Conservation (phyloP, 1,140 invertebrate species). For the Colletes latitarsis region DNA sequence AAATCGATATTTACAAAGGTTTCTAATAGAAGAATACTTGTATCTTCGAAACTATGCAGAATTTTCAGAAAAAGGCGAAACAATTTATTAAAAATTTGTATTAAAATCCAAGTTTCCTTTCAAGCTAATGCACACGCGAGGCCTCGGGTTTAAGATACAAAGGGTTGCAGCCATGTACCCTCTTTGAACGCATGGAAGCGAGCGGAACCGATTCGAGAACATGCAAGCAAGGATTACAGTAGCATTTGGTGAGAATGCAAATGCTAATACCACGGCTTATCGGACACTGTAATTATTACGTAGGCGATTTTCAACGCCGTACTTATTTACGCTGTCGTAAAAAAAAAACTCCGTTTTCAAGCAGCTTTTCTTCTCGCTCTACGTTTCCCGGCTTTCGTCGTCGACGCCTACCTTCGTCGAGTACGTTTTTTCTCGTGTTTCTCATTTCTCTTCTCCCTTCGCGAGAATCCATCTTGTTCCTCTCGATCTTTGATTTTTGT, state of each 20-base stretch:
- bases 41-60: too few species aligned
- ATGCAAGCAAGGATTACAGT: too few species aligned
- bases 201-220: too few species aligned
- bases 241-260: slow-evolving; percentile 54
- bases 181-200: too few species aligned
- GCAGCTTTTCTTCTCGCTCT: neutral
- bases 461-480: neutral
- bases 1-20: too few species aligned
- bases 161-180: too few species aligned
- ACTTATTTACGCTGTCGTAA: slow-evolving; percentile 31
- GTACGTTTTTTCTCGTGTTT: slow-evolving; percentile 15
- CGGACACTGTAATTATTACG: slow-evolving; percentile 65
- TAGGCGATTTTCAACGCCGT: slow-evolving; percentile 33
- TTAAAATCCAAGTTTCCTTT: too few species aligned
- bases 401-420: slow-evolving; percentile 21
- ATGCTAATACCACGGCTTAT: slow-evolving; percentile 65
- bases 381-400: slow-evolving; percentile 8
- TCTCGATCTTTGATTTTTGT: neutral
- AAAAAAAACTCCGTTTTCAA: neutral
- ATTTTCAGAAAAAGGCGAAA: too few species aligned
- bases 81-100: too few species aligned
- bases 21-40: too few species aligned
- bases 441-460: slow-evolving; percentile 1
- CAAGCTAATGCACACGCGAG: too few species aligned
- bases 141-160: too few species aligned